Percentiles rank a stretch among this genome's conserved stretches.
Evolutionary conservation across 1,140 invertebrate species (phyloP).

Genomic region (Drosophila paulistorum): DNA sequence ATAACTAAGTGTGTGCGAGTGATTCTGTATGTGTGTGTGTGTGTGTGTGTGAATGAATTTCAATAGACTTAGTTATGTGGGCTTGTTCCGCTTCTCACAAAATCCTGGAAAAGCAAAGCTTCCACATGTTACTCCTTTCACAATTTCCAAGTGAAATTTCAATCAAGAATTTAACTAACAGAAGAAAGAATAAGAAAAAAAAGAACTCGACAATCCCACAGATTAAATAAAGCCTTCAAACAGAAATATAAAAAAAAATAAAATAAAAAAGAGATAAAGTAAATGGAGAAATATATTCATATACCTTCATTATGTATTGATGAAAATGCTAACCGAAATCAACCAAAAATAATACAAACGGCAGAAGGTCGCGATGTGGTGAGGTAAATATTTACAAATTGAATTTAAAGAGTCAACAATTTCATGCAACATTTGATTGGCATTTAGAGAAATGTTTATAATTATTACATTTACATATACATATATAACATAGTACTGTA

Average conservation of each 20-base stretch:
- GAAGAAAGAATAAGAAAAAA: constrained; percentile 23
- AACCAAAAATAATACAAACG: constrained; percentile 1
- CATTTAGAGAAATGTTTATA: constrained; percentile 61
- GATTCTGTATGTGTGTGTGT: background rate
- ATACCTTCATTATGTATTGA: constrained; percentile 22
- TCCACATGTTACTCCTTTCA: constrained; percentile 11
- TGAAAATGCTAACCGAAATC: constrained; percentile 42
- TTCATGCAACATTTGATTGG: constrained; percentile 52
- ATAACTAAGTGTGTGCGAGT: background rate
- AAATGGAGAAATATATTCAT: constrained; percentile 42
- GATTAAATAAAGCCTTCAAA: constrained; percentile 76
- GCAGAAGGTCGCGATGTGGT: background rate
- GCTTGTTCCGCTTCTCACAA: constrained; percentile 3
- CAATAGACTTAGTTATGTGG: constrained; percentile 5
- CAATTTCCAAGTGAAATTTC: background rate
- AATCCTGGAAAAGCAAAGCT: constrained; percentile 8
- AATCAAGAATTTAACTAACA: constrained; percentile 52
- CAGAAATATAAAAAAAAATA: constrained; percentile 14
- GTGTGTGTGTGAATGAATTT: background rate
- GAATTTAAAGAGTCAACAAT: constrained; percentile 47
- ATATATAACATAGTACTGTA: constrained; percentile 53
- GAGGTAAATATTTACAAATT: constrained; percentile 56
- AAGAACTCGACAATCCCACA: constrained; percentile 81
- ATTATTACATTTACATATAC: constrained; percentile 36
- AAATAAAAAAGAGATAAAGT: constrained; percentile 35